Conservation (phyloP, 2,113 vertebrate species). For the Pedetes capensis region DNA sequence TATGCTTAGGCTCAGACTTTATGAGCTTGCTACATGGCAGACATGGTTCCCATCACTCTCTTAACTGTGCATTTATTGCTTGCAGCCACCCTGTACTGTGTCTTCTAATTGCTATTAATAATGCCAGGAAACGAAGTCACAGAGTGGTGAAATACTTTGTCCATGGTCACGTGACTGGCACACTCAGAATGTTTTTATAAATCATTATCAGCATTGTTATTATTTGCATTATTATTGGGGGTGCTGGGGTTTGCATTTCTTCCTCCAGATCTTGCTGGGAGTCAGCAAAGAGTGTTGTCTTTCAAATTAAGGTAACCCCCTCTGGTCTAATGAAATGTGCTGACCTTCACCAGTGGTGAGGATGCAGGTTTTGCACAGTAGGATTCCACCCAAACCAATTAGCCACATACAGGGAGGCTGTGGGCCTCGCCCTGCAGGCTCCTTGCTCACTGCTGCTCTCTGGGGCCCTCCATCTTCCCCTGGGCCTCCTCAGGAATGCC, state of each 20-base stretch:
- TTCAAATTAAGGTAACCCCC: neutral
- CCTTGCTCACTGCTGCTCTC: neutral
- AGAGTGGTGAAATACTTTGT: neutral
- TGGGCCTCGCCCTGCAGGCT: neutral
- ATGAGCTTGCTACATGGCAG: neutral
- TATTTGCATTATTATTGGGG: no score
- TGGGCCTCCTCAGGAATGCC: neutral
- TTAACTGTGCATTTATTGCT: neutral
- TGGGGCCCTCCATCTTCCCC: neutral
- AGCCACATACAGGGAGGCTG: neutral
- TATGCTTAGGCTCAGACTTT: fast-evolving
- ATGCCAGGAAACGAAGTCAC: neutral
- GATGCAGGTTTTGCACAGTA: neutral
- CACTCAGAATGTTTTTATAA: neutral
- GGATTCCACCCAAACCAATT: neutral
- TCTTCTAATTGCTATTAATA: neutral
- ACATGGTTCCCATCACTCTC: neutral
- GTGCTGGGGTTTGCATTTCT: neutral
- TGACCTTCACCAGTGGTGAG: neutral
- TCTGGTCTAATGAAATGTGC: neutral
- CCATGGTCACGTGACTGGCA: neutral
- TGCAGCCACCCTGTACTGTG: neutral
- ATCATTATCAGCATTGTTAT: neutral
- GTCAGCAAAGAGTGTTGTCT: neutral
- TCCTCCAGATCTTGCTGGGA: neutral